phyloP scores from a whole-genome alignment of 2,888 invertebrate genomes.

The Bimastos eiseni region DNA sequence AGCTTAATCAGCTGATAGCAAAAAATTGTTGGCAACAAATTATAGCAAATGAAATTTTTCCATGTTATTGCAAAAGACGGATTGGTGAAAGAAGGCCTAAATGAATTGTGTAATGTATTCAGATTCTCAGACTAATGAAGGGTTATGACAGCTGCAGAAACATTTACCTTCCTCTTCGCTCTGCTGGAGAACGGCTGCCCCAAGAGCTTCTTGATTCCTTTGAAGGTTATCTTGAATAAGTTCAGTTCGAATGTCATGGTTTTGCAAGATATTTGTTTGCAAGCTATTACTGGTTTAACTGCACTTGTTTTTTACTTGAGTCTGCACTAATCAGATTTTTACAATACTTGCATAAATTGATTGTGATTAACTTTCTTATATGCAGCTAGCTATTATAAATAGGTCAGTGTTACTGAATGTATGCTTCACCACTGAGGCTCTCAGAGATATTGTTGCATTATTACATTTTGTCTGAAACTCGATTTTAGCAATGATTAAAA shows the following conservation, averaged over 20 bases:
- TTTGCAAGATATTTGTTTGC: background rate
- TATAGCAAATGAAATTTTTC: background rate
- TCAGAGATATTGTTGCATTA: background rate
- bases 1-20: background rate
- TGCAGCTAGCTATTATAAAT: background rate
- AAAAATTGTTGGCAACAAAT: background rate
- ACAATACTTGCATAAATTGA: background rate
- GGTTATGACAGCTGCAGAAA: constrained; percentile 62
- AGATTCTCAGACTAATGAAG: constrained; percentile 61
- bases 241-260: background rate
- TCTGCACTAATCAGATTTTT: background rate
- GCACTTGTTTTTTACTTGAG: background rate
- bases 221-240: constrained; percentile 52
- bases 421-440: background rate
- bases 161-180: constrained; percentile 60
- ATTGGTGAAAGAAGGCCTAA: background rate
- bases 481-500: background rate
- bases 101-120: constrained; percentile 19
- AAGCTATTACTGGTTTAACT: background rate
- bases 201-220: constrained; percentile 59
- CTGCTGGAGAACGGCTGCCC: constrained; percentile 59
- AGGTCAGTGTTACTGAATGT: background rate
- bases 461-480: background rate
- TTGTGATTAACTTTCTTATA: background rate
- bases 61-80: background rate